Evolutionary conservation across 2,888 invertebrate species (phyloP).

Genomic region (Mythimna pallens): DNA sequence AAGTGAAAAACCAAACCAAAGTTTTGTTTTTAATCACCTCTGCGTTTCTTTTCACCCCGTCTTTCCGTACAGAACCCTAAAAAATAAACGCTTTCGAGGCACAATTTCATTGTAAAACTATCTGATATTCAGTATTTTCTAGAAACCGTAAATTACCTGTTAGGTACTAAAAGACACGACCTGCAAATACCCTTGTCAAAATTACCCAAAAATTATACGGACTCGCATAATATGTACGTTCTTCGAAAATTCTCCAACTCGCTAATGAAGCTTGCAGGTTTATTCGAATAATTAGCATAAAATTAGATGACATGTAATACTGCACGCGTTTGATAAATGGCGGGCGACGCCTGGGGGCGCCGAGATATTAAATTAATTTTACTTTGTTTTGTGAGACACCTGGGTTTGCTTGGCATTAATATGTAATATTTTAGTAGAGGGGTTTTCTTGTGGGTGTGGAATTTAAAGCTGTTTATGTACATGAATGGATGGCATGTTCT

Average conservation of each 20-base stretch:
- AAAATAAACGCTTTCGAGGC: too few species aligned
- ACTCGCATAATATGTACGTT: slow-evolving; percentile 25
- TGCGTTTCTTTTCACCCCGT: too few species aligned
- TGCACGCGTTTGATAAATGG: slow-evolving; percentile 60
- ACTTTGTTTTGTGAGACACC: slow-evolving; percentile 18
- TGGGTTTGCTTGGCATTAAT: slow-evolving; percentile 28
- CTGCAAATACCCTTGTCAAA: slow-evolving; percentile 19
- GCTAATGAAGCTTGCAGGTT: slow-evolving; percentile 52
- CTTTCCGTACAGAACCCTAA: too few species aligned
- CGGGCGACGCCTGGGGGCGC: slow-evolving; percentile 32
- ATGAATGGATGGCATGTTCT: too few species aligned
- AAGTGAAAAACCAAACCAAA: too few species aligned
- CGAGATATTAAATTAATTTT: slow-evolving; percentile 58
- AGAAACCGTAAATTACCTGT: too few species aligned
- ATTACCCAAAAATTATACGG: slow-evolving; percentile 33
- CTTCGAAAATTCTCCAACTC: slow-evolving; percentile 46
- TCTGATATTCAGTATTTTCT: too few species aligned
- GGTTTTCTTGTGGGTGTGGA: slow-evolving; percentile 5
- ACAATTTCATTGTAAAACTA: too few species aligned
- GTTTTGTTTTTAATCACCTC: too few species aligned
- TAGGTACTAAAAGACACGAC: too few species aligned
- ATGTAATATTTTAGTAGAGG: not conserved
- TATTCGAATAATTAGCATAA: slow-evolving; percentile 64
- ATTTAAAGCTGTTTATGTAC: not conserved
- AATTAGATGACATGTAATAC: slow-evolving; percentile 54